Base-by-base conservation (phyloP, 53 echinoderm and acorn worm species). In the Paracentrotus lividus region DNA sequence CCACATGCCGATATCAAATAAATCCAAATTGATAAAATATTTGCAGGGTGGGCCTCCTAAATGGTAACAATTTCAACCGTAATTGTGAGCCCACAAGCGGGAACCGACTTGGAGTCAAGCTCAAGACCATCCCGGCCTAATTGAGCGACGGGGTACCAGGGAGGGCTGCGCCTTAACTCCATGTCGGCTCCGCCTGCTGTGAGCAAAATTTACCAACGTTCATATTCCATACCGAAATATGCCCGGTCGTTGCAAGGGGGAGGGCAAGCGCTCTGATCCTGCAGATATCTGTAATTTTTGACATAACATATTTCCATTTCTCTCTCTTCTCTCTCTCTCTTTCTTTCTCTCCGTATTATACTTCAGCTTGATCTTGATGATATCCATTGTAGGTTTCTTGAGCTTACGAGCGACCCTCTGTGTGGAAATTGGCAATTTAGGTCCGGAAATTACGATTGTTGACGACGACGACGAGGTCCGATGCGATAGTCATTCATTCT, bases 11-110 rank as follows among this genome's bases (percentile, higher is more conserved):
- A 6, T 53, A 91, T 91, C 76, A 52, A 91, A 91, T 75, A 91
- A 75, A 53, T 51, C 77, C 40, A 49, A 91, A 91, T 91, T 91
- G 76, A 91, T 91, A 91, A 91, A 91, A 91, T 91, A 91, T 91
- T n/a, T 91, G 91, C 91, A 72, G 91, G 91, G 91, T 91, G 91
- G 91, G 75, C 91, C 91, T 65, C 90, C 52, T 95, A 95, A 95
- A 94, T 95, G 95, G 95, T 86, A 94, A 95, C 95, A 95, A 95
- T 95, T 94, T 95, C 95, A 95, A 94, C 95, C 77, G 49, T 95
- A 95, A 95, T 93, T 94, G 92, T 66, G 49, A 33, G 32, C 93
- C 47, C 95, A 91, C 94, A 31, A 49, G 94, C 69, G 86, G 59
- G 59, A 64, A 16, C 90, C 43, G 90, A 64, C 15, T 42, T 43